These are phyloP conservation scores for Bungarus multicinctus DNA, from an alignment of 2,113 vertebrate genomes.

Conservation along the genomic window DNA sequence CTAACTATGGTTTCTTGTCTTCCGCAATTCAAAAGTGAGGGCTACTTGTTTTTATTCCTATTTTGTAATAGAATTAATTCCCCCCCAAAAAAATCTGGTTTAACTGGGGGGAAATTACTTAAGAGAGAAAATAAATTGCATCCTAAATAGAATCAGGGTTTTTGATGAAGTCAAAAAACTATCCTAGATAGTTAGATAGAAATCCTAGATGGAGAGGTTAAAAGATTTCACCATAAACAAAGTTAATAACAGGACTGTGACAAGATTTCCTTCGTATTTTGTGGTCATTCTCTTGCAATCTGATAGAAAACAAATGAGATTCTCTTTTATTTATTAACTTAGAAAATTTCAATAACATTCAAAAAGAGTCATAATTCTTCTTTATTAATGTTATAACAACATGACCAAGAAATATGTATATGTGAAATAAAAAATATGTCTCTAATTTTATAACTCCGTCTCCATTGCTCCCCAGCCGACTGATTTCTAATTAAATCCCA, in stretches of 20 bases:
- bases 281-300: not conserved
- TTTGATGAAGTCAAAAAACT: too few relatives aligned
- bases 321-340: not conserved
- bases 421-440: not conserved
- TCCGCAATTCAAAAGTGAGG: not conserved
- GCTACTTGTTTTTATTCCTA: not conserved
- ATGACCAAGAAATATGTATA: not conserved
- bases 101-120: not conserved
- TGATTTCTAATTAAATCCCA: not conserved
- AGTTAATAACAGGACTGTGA: not conserved
- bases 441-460: not conserved
- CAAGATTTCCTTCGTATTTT: not conserved
- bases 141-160: not conserved
- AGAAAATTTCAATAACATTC: not conserved
- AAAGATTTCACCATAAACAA: not conserved
- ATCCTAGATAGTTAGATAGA: not conserved
- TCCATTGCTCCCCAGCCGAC: not conserved
- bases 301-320: not conserved
- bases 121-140: not conserved
- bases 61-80: not conserved
- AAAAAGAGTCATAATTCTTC: not conserved
- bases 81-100: not conserved
- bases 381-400: not conserved
- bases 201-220: not conserved
- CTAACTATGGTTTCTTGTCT: not conserved